Percentiles rank a stretch among this genome's conserved stretches.
Conservation (phyloP, 2,888 invertebrate genomes). For the Thera britannica region DNA sequence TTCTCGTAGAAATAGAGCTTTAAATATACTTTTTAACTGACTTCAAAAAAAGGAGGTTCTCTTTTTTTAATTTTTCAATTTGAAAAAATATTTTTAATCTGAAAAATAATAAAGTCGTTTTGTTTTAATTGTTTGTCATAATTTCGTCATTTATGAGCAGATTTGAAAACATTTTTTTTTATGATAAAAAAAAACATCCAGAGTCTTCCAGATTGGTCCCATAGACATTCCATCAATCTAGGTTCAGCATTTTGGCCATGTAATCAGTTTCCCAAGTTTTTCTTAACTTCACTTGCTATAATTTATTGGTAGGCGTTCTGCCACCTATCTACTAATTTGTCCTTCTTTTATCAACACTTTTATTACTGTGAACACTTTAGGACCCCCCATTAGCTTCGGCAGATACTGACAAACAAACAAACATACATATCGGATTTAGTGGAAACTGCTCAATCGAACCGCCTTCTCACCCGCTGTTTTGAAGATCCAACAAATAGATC, state of each 20-base stretch:
- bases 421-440: slow-evolving; percentile 59
- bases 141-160: too few relatives aligned
- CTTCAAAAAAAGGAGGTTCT: too few relatives aligned
- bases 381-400: slow-evolving; percentile 68
- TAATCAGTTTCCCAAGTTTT: too few relatives aligned
- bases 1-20: not conserved
- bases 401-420: slow-evolving; percentile 55
- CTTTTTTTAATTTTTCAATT: too few relatives aligned
- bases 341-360: slow-evolving; percentile 43
- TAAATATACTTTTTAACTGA: not conserved
- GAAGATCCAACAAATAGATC: slow-evolving; percentile 46
- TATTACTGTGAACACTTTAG: slow-evolving; percentile 43
- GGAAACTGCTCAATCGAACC: slow-evolving; percentile 71
- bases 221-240: too few relatives aligned
- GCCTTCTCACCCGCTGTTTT: slow-evolving; percentile 64
- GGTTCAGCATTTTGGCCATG: too few relatives aligned
- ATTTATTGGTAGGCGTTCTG: slow-evolving; percentile 27
- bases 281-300: not conserved
- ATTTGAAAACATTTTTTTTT: too few relatives aligned
- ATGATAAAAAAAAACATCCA: too few relatives aligned
- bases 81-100: too few relatives aligned
- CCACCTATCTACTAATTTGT: slow-evolving; percentile 31
- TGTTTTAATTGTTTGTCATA: too few relatives aligned
- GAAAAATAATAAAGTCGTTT: too few relatives aligned
- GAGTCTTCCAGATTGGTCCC: too few relatives aligned